Base-by-base conservation (phyloP, 2,113 vertebrate species). In the Elachura formosa region DNA sequence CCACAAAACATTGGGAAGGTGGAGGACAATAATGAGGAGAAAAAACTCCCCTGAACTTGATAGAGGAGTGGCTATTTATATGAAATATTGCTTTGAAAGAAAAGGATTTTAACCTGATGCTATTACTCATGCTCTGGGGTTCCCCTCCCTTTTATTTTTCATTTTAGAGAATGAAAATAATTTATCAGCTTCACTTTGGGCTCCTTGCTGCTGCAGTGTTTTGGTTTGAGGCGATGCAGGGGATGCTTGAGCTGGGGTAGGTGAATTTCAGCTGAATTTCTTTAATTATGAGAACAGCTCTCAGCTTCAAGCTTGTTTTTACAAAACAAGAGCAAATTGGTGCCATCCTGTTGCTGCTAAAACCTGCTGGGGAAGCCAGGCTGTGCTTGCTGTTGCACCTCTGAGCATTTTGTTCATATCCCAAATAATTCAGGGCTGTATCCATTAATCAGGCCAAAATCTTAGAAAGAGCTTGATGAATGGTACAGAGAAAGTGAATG, bases 161-260 rank as follows among this genome's bases (percentile, higher is more conserved):
- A 28, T n/a, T 93, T 90, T 87, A 25, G 54, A 71, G 68, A 92
- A 74, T 83, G 62, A 80, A 93, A 93, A 87, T 85, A 77, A 94
- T 96, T 85, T 81, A 19, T 94, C 87, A 48, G 55, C 64, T 74
- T 94, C 31, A 17, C 71, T 91, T 59, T 55, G 19, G 21, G 48
- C 28, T 81, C 48, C 52, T 66, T 61, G 77, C 86, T 82, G 94
- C 86, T 78, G 93, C 84, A 74, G 6, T 90, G 75, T 80, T 97
- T 89, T 91, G 84, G 89, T 94, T 92, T 80, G 74, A 71, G 96
- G 91, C 81, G 9, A 31, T 83, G 81, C 58, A 62, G 81, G 56
- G 73, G 40, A 69, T 22, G 71, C 55, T 67, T 43, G 31, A 82
- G 46, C 66, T 68, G 77, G 11, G 69, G 26, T 41, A 71, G 87